phyloP scores from a whole-genome alignment of 2,888 invertebrate genomes.

The Trileptium ribeirensis region DNA sequence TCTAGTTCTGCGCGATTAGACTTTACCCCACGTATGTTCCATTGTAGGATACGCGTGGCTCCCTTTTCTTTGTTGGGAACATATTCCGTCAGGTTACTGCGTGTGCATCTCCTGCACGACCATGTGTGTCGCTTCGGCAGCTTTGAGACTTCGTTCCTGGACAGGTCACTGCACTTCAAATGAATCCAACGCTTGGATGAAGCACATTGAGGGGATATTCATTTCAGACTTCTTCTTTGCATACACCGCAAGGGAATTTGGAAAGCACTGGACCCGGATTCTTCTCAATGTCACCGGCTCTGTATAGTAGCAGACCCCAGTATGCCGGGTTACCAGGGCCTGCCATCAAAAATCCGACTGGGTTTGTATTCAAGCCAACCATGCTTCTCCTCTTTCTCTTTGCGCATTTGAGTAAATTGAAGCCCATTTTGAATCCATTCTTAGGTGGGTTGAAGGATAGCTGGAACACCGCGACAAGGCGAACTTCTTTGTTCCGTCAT shows the following conservation, averaged over 20 bases:
- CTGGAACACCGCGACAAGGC: too few species aligned
- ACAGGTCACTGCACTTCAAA: neutral
- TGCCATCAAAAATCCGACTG: neutral
- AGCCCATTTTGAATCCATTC: too few species aligned
- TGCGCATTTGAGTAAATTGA: too few species aligned
- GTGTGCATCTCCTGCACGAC: neutral
- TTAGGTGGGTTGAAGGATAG: too few species aligned
- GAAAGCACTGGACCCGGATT: neutral
- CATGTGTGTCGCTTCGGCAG: neutral
- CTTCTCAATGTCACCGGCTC: neutral
- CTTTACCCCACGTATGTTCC: neutral
- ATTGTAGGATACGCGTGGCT: neutral
- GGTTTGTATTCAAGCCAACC: too few species aligned
- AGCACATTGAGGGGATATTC: neutral
- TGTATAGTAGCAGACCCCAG: neutral
- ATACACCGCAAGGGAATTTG: neutral
- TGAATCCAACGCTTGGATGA: neutral
- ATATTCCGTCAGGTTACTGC: neutral
- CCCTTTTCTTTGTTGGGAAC: neutral
- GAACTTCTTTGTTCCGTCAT: too few species aligned
- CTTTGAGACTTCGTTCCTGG: neutral
- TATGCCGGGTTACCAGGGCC: constrained; percentile 1
- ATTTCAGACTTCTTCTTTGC: neutral
- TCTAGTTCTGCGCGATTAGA: neutral
- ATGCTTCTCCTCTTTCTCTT: too few species aligned